Conservation (phyloP, 2,113 vertebrate genomes). For the Baryphthengus martii region DNA sequence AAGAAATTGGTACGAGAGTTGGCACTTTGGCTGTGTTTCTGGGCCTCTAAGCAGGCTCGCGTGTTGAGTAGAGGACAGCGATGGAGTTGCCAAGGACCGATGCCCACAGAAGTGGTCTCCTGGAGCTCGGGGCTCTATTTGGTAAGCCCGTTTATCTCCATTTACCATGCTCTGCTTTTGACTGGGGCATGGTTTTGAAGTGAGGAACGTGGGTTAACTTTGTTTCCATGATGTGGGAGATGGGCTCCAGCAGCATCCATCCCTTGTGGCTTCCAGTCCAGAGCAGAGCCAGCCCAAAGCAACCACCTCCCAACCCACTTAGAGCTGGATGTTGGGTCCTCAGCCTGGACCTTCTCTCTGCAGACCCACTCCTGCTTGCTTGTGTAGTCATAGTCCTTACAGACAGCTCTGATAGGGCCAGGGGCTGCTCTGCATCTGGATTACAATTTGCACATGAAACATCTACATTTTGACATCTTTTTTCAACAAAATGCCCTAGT, state of each 20-base stretch:
- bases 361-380: accelerated
- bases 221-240: accelerated
- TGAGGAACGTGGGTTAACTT: not conserved
- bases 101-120: no score
- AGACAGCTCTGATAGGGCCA: not conserved
- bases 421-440: not conserved
- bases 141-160: accelerated
- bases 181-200: accelerated
- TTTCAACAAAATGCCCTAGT: not conserved
- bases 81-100: not conserved
- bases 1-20: not conserved
- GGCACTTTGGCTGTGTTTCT: accelerated
- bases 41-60: not conserved
- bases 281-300: not conserved
- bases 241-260: not conserved
- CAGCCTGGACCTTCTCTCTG: not conserved
- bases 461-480: not conserved
- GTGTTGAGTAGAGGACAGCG: not conserved
- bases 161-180: not conserved
- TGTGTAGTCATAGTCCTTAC: accelerated
- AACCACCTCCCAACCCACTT: no score
- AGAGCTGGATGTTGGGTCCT: not conserved
- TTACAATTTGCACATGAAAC: not conserved
- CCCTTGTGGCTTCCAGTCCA: not conserved
- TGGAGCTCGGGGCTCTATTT: not conserved